Base-by-base conservation (phyloP, 1,140 invertebrate species). In the Zaprionus lachaisei region DNA sequence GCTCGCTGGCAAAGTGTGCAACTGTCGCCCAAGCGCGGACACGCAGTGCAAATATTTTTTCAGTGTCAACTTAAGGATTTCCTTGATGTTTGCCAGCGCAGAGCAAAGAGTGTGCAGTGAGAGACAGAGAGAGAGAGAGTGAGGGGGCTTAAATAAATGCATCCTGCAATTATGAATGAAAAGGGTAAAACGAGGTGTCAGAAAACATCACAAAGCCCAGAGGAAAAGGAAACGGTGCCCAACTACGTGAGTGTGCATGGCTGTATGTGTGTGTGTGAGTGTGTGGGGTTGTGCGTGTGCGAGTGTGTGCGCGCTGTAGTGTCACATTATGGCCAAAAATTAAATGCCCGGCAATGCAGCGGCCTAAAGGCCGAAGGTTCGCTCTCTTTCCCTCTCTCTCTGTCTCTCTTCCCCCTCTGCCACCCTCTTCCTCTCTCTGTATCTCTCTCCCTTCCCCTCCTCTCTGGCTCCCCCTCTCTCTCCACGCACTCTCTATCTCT, bases 81-180 rank as follows among this genome's bases (percentile, higher is more conserved):
- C 83, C 83, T 83, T 87, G 77, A 74, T 86, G 83, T 83, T 86
- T 86, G 83, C 41, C 41, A 47, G 41, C 41, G 41, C 79, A 61
- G 60, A 84, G 58, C 66, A 11, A 56, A 56, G 55, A 58, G 54
- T 15, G 55, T 5, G 64, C 12, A 38, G 15, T 20, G 17, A 41
- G 47, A 34, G 57, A 34, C 26, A 26, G 2, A 28, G 15, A 51
- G 28, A 44, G 20, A 15, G 14, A 49, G 7, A 38, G 11, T 28
- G 11, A 22, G n/a, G 31, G 34, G 56, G 22, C 71, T 82, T 76
- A 83, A 84, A 84, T 72, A 83, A 83, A 72, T 87, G 83, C 84
- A 84, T 89, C 84, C 83, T 81, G 83, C 84, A 87, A 87, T 87
- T 87, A 87, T 84, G 84, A 81, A 84, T 80, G 84, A 83, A 77